Percentiles rank a stretch among this genome's conserved stretches.
Conservation (phyloP, 2,797 vertebrate genomes). For the Crocodylus rhombifer region DNA sequence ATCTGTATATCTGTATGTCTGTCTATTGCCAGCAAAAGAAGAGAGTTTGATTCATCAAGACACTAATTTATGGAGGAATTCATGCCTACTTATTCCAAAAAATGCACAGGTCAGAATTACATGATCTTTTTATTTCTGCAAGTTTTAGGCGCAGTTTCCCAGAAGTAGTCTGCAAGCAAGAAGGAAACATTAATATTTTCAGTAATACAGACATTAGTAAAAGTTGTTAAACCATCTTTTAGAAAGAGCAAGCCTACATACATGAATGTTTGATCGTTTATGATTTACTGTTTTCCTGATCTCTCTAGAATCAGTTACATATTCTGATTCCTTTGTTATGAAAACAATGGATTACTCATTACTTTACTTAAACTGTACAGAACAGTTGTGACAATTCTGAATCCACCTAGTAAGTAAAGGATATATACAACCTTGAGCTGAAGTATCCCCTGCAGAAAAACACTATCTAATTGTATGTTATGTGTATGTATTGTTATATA, state of each 20-base stretch:
- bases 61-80: not conserved
- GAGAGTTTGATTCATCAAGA: not conserved
- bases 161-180: constrained; percentile 1
- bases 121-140: constrained; percentile 5
- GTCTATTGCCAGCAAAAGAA: not conserved
- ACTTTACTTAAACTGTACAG: constrained; percentile 16
- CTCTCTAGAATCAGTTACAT: not conserved
- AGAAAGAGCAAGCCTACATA: not conserved
- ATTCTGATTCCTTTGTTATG: not conserved
- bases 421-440: not conserved
- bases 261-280: not conserved
- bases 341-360: not conserved
- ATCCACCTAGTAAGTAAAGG: not conserved
- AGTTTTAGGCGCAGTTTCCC: constrained; percentile 25
- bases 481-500: not conserved
- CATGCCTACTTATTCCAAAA: constrained; percentile 10
- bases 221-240: constrained; percentile 30
- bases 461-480: not conserved
- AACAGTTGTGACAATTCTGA: not conserved
- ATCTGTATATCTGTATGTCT: not conserved
- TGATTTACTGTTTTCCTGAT: constrained; percentile 20
- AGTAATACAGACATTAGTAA: not conserved
- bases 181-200: constrained; percentile 1
- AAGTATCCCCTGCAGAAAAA: not conserved
- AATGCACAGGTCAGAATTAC: not conserved